Evolutionary conservation across 2,888 invertebrate species (phyloP), one percentile per base, ranked within the genome.

Genomic region (Mesorhabditis belari): DNA sequence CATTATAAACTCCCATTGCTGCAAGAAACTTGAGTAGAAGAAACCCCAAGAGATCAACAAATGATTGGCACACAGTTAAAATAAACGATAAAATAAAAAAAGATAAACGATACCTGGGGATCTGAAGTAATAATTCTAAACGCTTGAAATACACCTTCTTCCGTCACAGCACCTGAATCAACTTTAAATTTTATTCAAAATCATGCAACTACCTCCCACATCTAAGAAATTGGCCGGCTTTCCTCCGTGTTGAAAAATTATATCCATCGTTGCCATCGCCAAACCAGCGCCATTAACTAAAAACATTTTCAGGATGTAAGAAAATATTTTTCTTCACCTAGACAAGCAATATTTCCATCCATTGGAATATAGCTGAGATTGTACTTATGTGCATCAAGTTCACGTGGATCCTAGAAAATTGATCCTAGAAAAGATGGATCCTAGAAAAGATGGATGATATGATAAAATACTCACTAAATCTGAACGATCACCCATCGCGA

Each of bases 191-290:
- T n/a, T n/a, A n/a, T n/a, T n/a, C n/a, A n/a, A n/a, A n/a, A n/a
- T n/a, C n/a, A n/a, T n/a, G n/a, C n/a, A n/a, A n/a, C n/a, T n/a
- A n/a, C n/a, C 98, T 24, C 98, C 98, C 55, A 95, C 90, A 82
- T 99, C 98, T 55, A 99, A 85, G 84, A 99, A 99, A 83, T 99
- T 99, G 0, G 98, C 98, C 6, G 98, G 96, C 71, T 87, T 88
- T 17, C 98, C 98, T 21, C 96, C 96, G 83, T 93, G 89, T 49
- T 96, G 84, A 81, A 91, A 92, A 66, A 99, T 95, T 49, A 98
- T 92, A 81, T 99, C 98, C 96, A 99, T 95, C 5, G 98, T 99
- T 3, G 96, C 98, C 98, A 99, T 99, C 3, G 98, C 98, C 58
- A 99, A 85, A 1, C 98, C 98, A 70, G 98, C 98, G 23, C 98